Evolutionary conservation across 2,113 vertebrate species (phyloP).

Genomic region (Tonatia bakeri): DNA sequence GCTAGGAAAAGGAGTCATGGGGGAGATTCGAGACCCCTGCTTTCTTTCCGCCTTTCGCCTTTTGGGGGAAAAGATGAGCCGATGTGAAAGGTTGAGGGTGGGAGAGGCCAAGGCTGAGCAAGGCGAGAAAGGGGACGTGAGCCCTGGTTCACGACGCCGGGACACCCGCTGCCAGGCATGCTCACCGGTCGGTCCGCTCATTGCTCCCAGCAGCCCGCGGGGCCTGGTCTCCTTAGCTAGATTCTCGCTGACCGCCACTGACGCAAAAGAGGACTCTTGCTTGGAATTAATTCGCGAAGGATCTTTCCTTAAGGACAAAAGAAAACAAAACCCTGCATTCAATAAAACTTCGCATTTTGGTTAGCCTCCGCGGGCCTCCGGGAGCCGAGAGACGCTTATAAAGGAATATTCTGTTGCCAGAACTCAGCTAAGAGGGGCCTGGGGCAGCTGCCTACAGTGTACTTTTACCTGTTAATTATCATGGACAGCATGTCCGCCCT

Average conservation of each 20-base stretch:
- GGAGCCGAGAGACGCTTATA: not conserved
- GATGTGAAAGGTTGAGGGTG: not conserved
- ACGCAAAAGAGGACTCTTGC: not conserved
- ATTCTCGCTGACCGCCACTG: not conserved
- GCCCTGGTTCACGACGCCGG: no score
- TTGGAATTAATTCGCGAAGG: not conserved
- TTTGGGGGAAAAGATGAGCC: not conserved
- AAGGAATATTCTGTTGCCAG: not conserved
- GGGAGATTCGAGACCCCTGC: not conserved
- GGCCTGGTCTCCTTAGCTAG: not conserved
- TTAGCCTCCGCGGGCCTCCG: not conserved
- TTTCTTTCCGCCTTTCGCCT: not conserved
- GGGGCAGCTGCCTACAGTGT: not conserved
- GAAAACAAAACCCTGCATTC: not conserved
- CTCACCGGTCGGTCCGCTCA: not conserved
- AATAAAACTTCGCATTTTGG: not conserved
- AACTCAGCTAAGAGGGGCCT: not conserved
- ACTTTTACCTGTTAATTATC: not conserved
- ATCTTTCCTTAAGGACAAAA: not conserved
- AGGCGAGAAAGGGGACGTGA: not conserved
- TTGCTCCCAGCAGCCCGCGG: rapidly evolving
- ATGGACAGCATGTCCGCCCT: not conserved
- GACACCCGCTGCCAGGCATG: rapidly evolving
- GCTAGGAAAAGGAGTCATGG: not conserved
- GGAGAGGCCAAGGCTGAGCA: not conserved